Evolutionary conservation across 2,888 invertebrate genomes (phyloP), one percentile per base, ranked within the genome.

Genomic region (Myathropa florea): DNA sequence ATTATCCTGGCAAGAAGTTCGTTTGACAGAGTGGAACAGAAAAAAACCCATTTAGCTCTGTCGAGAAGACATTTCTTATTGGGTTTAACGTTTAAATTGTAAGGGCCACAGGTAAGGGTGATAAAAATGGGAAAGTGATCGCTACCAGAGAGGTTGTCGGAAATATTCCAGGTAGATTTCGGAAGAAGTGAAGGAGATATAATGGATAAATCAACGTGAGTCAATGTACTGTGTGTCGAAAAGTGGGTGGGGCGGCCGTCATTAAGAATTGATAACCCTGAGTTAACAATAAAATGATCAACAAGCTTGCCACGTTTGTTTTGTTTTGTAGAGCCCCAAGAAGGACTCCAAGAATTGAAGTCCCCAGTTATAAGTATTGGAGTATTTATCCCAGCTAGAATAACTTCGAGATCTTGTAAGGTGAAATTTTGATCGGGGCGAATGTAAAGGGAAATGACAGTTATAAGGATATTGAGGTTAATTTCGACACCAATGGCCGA

Each of bases 381-480:
- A 26, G 26, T 63, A n/a, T 30, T 9, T 30, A 82, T 65, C 0
- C 60, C 64, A 10, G 24, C 23, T 10, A 77, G 26, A 23, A 76
- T 18, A 53, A 61, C 39, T 59, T 23, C 28, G 9, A 82, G 60
- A 10, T 75, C 63, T 28, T 36, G 10, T 0, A 21, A 57, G 14
- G 70, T 64, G 36, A 86, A 77, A 3, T 18, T 23, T 76, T 83
- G 75, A 18, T 83, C 46, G 9, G n/a, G n/a, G n/a, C n/a, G n/a
- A n/a, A n/a, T n/a, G 83, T 83, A 87, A 2, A 46, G 65, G 9
- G 33, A 57, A 7, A 87, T 64, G 10, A 87, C 53, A 28, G 83
- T 71, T 6, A 87, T 36, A 36, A 57, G 36, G 0, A 65, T 39
- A 1, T 70, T 64, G 0, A 72, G 18, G 12, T 80, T 60, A n/a